phyloP scores from a whole-genome alignment of 2,888 invertebrate genomes.

The Spisula subtruncata region DNA sequence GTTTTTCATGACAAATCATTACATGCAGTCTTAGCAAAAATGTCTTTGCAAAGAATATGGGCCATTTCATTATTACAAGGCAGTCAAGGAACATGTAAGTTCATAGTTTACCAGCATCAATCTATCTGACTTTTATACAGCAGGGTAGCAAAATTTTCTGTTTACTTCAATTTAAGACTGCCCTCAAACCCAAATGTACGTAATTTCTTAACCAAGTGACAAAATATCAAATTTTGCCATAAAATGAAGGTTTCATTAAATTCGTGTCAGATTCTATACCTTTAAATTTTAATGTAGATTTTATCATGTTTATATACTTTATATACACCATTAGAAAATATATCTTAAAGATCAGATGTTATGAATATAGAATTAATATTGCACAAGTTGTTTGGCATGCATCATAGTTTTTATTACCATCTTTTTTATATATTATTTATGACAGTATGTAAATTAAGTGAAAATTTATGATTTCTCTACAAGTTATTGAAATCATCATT shows the following conservation, averaged over 20 bases:
- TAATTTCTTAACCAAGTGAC: neutral
- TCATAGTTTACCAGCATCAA: no score
- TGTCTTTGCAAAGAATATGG: no score
- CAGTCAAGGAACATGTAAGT: no score
- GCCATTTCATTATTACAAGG: no score
- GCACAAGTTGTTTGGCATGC: neutral
- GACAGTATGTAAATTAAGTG: conserved; percentile 2
- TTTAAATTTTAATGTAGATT: conserved; percentile 26
- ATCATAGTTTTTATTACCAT: neutral
- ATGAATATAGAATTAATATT: neutral
- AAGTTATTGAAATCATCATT: conserved; percentile 28
- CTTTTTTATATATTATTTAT: conserved; percentile 14
- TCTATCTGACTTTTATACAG: no score
- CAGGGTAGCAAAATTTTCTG: no score
- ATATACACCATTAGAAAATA: conserved; percentile 9
- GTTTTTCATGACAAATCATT: no score
- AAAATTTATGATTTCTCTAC: neutral
- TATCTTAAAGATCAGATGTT: conserved; percentile 4
- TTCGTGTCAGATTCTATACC: neutral
- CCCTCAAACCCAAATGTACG: no score
- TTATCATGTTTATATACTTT: conserved; percentile 28
- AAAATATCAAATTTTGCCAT: neutral
- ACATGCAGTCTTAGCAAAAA: no score
- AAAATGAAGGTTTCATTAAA: neutral
- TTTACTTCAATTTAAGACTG: neutral